Evolutionary conservation across 2,888 invertebrate genomes (phyloP).

Genomic region (Entomobrya proxima): DNA sequence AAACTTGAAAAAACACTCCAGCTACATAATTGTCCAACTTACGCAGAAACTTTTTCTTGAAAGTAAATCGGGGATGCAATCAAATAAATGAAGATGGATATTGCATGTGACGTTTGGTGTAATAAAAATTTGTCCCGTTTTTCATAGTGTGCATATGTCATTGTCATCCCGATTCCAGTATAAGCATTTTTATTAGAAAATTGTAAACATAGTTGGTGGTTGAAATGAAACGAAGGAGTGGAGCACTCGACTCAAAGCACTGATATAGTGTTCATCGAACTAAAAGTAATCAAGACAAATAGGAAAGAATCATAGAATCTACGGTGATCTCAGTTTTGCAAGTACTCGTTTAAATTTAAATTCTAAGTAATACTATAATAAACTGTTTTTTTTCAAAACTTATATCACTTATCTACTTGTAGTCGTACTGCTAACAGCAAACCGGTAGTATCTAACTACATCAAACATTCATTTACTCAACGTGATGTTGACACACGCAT

Average conservation of each 20-base stretch:
- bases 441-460: not conserved
- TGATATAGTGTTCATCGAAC: too few species aligned
- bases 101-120: not conserved
- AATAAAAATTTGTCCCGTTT: conserved; percentile 3
- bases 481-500: not conserved
- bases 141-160: not conserved
- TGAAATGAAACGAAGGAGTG: too few species aligned
- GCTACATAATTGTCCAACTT: too few species aligned
- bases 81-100: not conserved
- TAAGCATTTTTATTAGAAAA: not conserved
- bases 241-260: too few species aligned
- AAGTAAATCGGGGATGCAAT: not conserved
- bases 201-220: too few species aligned
- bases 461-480: conserved; percentile 4
- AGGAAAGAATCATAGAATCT: too few species aligned
- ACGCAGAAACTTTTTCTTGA: not conserved
- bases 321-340: too few species aligned
- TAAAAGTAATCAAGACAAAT: too few species aligned
- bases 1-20: not conserved
- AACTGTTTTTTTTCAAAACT: too few species aligned
- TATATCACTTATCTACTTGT: too few species aligned
- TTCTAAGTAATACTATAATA: too few species aligned
- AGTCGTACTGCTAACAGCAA: not conserved
- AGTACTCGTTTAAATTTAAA: too few species aligned
- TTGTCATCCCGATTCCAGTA: not conserved